These are phyloP conservation scores for Diplosoma virens DNA, from an alignment of 23 tunicate genomes.

Conservation along the genomic window DNA sequence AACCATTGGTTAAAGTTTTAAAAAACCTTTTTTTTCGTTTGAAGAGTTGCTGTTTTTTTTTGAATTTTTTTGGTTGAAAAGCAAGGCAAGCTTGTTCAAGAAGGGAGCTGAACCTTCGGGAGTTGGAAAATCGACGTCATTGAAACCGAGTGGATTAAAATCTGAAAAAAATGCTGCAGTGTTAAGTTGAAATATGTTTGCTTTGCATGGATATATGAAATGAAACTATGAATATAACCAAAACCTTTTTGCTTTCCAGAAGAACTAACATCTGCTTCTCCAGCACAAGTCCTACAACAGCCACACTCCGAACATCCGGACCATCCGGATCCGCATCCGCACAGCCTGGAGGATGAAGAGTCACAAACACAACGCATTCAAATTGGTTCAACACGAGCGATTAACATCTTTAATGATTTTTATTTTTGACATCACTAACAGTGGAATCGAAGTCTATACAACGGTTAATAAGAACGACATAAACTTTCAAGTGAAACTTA, in stretches of 20 bases:
- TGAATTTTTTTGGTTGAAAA: conserved; percentile 19
- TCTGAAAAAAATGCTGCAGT: neutral
- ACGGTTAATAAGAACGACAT: too few relatives aligned
- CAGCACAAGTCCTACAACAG: conserved; percentile 67
- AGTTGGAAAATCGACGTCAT: neutral
- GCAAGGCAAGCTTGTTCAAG: conserved; percentile 36
- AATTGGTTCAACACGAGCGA: too few relatives aligned
- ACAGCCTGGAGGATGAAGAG: conserved; percentile 48
- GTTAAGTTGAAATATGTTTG: neutral
- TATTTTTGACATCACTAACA: too few relatives aligned
- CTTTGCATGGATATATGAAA: neutral
- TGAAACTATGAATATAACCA: neutral
- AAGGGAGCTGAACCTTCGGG: conserved; percentile 36
- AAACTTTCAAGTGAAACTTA: too few relatives aligned
- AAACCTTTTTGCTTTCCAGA: conserved; percentile 35
- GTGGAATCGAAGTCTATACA: too few relatives aligned
- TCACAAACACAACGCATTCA: too few relatives aligned
- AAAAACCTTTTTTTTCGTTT: conserved; percentile 3
- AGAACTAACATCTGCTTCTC: conserved; percentile 41
- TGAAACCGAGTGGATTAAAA: neutral
- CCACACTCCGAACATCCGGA: conserved; percentile 72
- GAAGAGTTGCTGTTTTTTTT: conserved; percentile 9
- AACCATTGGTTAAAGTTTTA: too few relatives aligned
- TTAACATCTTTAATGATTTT: too few relatives aligned
- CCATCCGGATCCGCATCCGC: conserved; percentile 74